Conservation (phyloP, 2,113 vertebrate species). For the Lichenostomus cassidix region DNA sequence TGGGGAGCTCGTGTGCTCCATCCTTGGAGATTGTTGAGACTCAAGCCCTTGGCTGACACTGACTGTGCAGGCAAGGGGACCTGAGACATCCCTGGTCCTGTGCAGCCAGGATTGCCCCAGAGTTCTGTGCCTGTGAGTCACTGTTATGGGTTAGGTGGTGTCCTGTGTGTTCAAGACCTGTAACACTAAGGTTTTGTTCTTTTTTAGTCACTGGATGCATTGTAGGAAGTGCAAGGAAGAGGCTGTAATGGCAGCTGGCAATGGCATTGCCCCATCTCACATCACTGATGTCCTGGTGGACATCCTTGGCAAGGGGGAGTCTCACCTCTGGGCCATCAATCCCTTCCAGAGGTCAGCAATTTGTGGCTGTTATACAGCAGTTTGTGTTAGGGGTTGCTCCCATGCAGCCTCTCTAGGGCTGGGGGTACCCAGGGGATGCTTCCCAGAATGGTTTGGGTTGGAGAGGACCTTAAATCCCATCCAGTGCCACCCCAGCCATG, state of each 20-base stretch:
- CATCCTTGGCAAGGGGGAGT: neutral
- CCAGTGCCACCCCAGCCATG: neutral
- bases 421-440: neutral
- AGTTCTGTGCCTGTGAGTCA: neutral
- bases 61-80: fast-evolving
- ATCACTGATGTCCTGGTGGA: neutral
- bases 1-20: neutral
- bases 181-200: neutral
- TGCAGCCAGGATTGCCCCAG: neutral
- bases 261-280: neutral
- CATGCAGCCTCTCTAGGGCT: neutral
- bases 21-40: neutral
- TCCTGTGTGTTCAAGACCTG: fast-evolving
- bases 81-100: neutral
- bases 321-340: neutral
- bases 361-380: neutral
- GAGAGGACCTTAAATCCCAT: fast-evolving
- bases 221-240: neutral
- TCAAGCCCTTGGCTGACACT: neutral
- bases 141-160: neutral
- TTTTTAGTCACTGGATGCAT: neutral
- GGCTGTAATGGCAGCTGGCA: neutral
- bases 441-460: fast-evolving
- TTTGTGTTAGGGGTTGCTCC: neutral
- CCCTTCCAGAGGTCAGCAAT: neutral